Evolutionary conservation across 2,888 invertebrate species (phyloP), one percentile per base, ranked within the genome.

Genomic region (Leptogaster cylindrica): DNA sequence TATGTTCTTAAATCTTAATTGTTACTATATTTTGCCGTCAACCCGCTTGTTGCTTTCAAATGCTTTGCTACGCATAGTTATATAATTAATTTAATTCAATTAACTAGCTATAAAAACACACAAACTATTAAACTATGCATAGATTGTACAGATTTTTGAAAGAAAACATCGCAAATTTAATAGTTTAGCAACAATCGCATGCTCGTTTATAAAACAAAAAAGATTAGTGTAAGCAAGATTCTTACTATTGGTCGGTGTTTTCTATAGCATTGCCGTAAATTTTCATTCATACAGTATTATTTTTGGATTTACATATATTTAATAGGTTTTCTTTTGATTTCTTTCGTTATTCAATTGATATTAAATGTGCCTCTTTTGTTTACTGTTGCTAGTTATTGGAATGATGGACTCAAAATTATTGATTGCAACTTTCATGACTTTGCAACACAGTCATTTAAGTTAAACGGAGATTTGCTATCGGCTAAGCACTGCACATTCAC

Each of bases 251-350:
- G 14, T 58, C 58, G 14, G 25, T 58, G 58, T 58, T 58, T 39
- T 16, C 31, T 65, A 58, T 55, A 67, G 69, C 68, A 69, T 71
- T 71, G 72, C 71, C 67, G 71, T 70, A 70, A 72, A 71, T 61
- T 68, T 71, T 72, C 71, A 72, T 72, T 72, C 72, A 72, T 70
- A 69, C 36, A 76, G 77, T 75, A 73, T 75, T 74, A 52, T 25
- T 41, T 39, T 48, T 66, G 4, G 8, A 50, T 39, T 58, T 46
- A 70, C 78, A 74, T 72, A n/a, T n/a, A n/a, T n/a, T n/a, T n/a
- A n/a, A n/a, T n/a, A 75, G 76, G 75, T 76, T 75, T 71, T 76
- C 73, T 76, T 71, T 72, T 70, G 69, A 44, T 73, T 71, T 58
- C n/a, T 69, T 46, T 48, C 70, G 66, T 71, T 70, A 28, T 16